A percentile compares a stretch with the other conserved stretches of the same genome.
phyloP scores from a whole-genome alignment of 1,140 invertebrate genomes.

The Heliconius nattereri region DNA sequence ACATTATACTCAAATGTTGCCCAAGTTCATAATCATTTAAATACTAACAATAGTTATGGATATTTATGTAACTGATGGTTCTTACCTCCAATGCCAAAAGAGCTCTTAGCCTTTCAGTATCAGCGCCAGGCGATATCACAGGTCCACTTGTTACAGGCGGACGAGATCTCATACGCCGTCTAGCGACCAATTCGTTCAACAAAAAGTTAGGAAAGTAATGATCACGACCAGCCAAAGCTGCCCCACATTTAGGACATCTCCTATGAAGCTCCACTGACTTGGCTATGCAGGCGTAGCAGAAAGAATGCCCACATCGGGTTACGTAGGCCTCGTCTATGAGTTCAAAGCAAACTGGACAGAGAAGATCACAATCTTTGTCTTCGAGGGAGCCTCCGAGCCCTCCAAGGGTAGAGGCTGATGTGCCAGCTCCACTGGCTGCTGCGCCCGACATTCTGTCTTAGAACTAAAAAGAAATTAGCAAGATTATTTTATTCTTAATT shows the following conservation, averaged over 20 bases:
- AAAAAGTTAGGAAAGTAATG: slow-evolving; percentile 94
- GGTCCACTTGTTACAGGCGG: neutral
- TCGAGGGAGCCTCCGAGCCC: slow-evolving; percentile 84
- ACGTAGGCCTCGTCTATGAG: slow-evolving; percentile 95
- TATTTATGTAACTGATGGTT: neutral
- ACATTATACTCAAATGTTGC: too few relatives aligned
- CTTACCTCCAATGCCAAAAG: slow-evolving; percentile 83
- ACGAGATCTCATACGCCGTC: slow-evolving; percentile 82
- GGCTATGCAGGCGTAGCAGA: slow-evolving; percentile 93
- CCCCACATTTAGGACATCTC: slow-evolving; percentile 94
- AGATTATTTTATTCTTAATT: too few relatives aligned
- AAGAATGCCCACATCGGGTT: slow-evolving; percentile 96
- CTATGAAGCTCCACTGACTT: slow-evolving; percentile 89
- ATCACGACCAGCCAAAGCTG: slow-evolving; percentile 85
- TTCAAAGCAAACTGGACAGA: slow-evolving; percentile 95
- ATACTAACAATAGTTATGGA: too few relatives aligned
- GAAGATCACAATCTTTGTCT: slow-evolving; percentile 87
- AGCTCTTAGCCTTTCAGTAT: slow-evolving; percentile 83
- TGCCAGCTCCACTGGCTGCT: slow-evolving; percentile 48
- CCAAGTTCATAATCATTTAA: too few relatives aligned
- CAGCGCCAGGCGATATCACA: slow-evolving; percentile 32
- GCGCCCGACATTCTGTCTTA: slow-evolving; percentile 52
- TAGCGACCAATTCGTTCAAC: slow-evolving; percentile 90
- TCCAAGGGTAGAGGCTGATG: slow-evolving; percentile 81
- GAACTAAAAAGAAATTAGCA: too few relatives aligned